Percentiles rank a stretch among this genome's conserved stretches.
Conservation (phyloP, 2,888 invertebrate genomes). For the Drosophila phalerata region DNA sequence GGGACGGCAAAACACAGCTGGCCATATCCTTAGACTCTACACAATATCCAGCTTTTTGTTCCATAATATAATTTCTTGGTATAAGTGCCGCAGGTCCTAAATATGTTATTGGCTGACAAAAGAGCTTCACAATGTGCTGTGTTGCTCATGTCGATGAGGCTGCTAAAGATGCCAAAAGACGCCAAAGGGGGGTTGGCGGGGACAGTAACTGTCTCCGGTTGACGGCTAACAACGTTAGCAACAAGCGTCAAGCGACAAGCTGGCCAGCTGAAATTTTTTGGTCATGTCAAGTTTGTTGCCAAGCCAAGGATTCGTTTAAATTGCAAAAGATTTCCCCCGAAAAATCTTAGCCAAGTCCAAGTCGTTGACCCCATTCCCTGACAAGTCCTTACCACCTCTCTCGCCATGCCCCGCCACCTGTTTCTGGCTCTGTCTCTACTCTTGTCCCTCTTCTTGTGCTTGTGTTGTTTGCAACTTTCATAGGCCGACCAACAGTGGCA, state of each 20-base stretch:
- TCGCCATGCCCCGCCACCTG: no score
- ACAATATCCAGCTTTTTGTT: constrained; percentile 31
- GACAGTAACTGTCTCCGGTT: constrained; percentile 31
- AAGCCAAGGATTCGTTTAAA: constrained; percentile 21
- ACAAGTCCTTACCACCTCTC: background rate
- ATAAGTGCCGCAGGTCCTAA: constrained; percentile 42
- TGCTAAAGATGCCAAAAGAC: constrained; percentile 16
- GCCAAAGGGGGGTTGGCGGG: background rate
- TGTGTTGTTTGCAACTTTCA: constrained; percentile 52
- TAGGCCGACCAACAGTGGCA: constrained; percentile 51
- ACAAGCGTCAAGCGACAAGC: constrained; percentile 38
- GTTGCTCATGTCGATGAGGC: constrained; percentile 28
- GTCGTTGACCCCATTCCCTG: constrained; percentile 8
- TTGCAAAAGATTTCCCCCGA: constrained; percentile 27
- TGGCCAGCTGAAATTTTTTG: constrained; percentile 31
- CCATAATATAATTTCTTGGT: constrained; percentile 48
- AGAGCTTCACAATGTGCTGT: constrained; percentile 36
- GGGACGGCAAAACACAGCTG: background rate
- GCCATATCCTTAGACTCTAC: constrained; percentile 16
- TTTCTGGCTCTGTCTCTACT: background rate
- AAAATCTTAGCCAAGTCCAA: constrained; percentile 6
- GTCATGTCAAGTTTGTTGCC: constrained; percentile 22
- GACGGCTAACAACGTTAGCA: constrained; percentile 53
- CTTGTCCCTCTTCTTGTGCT: background rate
- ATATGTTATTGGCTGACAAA: constrained; percentile 62